Conservation (phyloP, 2,113 vertebrate species). For the Eurypyga helias region DNA sequence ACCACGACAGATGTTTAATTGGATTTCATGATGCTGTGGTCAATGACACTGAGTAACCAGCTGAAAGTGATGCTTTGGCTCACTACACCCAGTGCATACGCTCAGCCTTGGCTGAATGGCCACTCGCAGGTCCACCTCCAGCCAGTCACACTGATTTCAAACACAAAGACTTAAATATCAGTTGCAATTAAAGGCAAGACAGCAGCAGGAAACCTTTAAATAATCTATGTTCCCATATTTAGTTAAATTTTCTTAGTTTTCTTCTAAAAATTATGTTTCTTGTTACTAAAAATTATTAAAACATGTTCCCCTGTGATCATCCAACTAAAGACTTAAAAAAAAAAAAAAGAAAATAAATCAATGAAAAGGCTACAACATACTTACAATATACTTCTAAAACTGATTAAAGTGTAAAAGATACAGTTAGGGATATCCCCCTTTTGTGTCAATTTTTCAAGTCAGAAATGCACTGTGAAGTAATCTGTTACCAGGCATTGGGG, state of each 20-base stretch:
- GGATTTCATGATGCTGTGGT: not conserved
- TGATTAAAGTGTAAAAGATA: not conserved
- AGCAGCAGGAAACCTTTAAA: not conserved
- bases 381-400: no score
- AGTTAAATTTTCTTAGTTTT: not conserved
- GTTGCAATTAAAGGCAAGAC: not conserved
- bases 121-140: not conserved
- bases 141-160: not conserved
- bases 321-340: no score
- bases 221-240: not conserved
- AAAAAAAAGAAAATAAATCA: no score
- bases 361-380: not conserved
- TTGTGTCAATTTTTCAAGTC: not conserved
- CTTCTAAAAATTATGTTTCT: not conserved
- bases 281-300: not conserved
- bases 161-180: not conserved
- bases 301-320: not conserved
- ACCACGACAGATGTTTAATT: not conserved
- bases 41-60: not conserved
- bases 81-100: accelerated
- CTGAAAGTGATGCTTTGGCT: not conserved
- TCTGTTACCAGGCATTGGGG: not conserved
- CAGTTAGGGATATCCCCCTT: not conserved
- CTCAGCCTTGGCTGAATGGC: not conserved
- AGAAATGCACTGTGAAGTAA: not conserved